These are phyloP conservation scores for Pantherophis guttatus DNA, from an alignment of 2,113 vertebrate species.

Conservation along the genomic window DNA sequence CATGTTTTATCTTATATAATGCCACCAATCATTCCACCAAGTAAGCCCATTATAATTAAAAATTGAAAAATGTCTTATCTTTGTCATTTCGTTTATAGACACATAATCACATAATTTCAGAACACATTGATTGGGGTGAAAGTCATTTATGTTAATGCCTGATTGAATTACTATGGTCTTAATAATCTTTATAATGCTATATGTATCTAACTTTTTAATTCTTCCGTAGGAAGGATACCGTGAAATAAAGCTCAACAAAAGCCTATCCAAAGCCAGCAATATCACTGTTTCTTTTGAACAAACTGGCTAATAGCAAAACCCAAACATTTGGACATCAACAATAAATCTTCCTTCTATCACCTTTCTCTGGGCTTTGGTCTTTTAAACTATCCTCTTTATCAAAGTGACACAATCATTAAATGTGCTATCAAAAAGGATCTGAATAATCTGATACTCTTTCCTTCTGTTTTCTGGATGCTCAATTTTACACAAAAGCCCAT, in stretches of 20 bases:
- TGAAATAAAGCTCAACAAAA: neutral
- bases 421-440: slow-evolving; percentile 5
- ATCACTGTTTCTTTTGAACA: neutral
- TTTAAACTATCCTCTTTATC: slow-evolving; percentile 24
- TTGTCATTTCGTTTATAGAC: slow-evolving; percentile 11
- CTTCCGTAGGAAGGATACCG: neutral
- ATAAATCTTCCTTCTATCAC: slow-evolving; percentile 8
- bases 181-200: neutral
- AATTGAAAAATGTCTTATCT: slow-evolving; percentile 13
- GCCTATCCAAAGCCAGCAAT: neutral
- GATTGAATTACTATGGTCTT: neutral
- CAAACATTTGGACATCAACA: neutral
- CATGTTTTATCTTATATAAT: neutral
- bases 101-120: slow-evolving; percentile 19
- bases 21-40: neutral
- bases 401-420: slow-evolving; percentile 24
- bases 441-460: neutral
- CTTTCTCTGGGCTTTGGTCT: neutral
- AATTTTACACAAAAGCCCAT: neutral
- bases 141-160: slow-evolving; percentile 23
- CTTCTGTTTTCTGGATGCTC: neutral
- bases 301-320: neutral
- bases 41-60: slow-evolving; percentile 18
- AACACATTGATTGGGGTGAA: slow-evolving; percentile 3
- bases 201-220: slow-evolving; percentile 9